phyloP scores from a whole-genome alignment of 2,888 invertebrate species.

The Callyntrura sp. region DNA sequence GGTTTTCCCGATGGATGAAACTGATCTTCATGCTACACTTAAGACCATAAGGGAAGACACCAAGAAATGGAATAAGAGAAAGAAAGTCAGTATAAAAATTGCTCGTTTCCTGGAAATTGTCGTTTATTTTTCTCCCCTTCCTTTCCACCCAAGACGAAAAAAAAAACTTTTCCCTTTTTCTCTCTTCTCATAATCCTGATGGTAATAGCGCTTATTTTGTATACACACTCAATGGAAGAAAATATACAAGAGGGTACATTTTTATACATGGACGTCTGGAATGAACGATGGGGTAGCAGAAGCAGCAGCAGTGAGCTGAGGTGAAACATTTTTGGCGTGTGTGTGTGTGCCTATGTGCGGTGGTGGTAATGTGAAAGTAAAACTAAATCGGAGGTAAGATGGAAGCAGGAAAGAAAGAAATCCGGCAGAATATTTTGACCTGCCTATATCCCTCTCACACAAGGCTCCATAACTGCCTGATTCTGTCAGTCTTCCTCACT shows the following conservation, averaged over 20 bases:
- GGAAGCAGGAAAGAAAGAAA: conserved; percentile 65
- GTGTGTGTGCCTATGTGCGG: not conserved
- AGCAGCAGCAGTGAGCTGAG: not conserved
- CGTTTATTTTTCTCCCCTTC: conserved; percentile 77
- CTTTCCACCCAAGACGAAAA: conserved; percentile 47
- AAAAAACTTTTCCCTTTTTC: conserved; percentile 64
- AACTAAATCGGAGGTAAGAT: conserved; percentile 67
- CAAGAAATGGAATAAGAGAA: conserved; percentile 69
- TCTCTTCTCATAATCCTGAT: conserved; percentile 64
- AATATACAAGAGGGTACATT: not conserved
- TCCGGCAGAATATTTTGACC: conserved; percentile 76
- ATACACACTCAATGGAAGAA: conserved; percentile 28
- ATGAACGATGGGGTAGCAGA: conserved; percentile 53
- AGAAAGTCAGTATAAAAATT: conserved; percentile 79
- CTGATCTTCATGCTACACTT: conserved; percentile 73
- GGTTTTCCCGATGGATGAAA: conserved; percentile 76
- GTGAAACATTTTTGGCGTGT: not conserved
- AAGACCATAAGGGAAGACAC: conserved; percentile 69
- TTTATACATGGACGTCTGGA: conserved; percentile 43
- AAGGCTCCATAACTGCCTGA: conserved; percentile 57
- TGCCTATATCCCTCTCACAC: conserved; percentile 77
- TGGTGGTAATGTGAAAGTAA: conserved; percentile 70
- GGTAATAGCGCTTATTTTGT: conserved; percentile 41
- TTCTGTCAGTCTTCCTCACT: conserved; percentile 75
- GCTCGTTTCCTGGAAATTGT: conserved; percentile 81